Evolutionary conservation across 2,797 vertebrate genomes (phyloP), one percentile per base, ranked within the genome.

Genomic region (Enteromius fasciolatus): DNA sequence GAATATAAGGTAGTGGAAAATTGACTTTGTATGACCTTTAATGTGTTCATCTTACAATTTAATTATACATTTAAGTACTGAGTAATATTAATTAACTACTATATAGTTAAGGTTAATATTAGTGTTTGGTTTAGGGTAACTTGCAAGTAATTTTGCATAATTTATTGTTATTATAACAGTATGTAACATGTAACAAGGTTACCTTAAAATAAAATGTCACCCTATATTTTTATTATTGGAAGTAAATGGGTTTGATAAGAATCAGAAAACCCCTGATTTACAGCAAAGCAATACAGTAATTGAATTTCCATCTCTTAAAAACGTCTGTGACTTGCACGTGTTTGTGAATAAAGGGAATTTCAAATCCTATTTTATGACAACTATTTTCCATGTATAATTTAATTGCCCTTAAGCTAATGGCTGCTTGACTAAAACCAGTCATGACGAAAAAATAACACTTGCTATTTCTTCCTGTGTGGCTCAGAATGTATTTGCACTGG

Each of bases 381-480:
- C 46, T 52, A 11, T 76, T 59, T 77, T n/a, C 41, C 59, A 48
- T 44, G 23, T 31, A 61, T 44, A 76, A 76, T 28, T 18, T 7
- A 59, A 31, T 17, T 46, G 23, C 25, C 44, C 17, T 31, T 31
- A 28, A 64, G 23, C 6, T 64, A n/a, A 64, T 31, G 23, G n/a
- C 9, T 64, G 0, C 57, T 46, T 67, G 9, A 20, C n/a, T 3
- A 68, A 68, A 79, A 54, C 15, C 48, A 67, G 31, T 67, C 1
- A 18, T 46, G 57, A 64, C 25, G 25, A n/a, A 67, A 67, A 78
- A 39, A 67, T 41, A 66, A 20, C 17, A 6, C 12, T 66, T 23
- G 4, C 4, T 3, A 41, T 69, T 69, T 18, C 33, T 28, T 54
- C 10, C 0, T 69, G 48, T 44, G 18, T 25, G 5, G 15, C 64